These are phyloP conservation scores for Sericinus montela DNA, from an alignment of 2,888 invertebrate species.

Conservation along the genomic window DNA sequence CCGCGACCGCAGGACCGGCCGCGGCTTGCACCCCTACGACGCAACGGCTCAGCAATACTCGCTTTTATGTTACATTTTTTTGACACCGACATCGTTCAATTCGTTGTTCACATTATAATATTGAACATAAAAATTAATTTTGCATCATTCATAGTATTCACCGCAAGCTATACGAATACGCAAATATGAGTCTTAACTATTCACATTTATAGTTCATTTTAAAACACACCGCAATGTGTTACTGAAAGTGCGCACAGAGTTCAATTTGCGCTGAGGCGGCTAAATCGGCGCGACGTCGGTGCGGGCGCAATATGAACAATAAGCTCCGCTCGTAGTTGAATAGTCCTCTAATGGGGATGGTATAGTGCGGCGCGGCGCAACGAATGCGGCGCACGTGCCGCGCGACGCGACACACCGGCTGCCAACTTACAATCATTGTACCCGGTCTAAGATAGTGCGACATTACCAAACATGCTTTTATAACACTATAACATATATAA, in stretches of 20 bases:
- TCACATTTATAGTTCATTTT: neutral
- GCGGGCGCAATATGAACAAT: slow-evolving; percentile 13
- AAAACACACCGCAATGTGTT: neutral
- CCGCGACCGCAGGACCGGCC: slow-evolving; percentile 40
- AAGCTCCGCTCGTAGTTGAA: slow-evolving; percentile 18
- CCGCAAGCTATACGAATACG: neutral
- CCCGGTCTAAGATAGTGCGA: no score
- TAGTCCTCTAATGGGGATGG: slow-evolving; percentile 37
- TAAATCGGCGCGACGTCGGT: neutral
- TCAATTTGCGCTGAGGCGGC: neutral
- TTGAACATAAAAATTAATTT: neutral
- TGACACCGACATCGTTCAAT: no score
- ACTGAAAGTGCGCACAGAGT: neutral
- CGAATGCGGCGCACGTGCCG: slow-evolving; percentile 23
- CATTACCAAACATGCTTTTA: no score
- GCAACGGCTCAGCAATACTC: neutral
- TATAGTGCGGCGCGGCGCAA: slow-evolving; percentile 26
- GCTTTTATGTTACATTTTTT: neutral
- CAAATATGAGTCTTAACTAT: neutral
- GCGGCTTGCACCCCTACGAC: neutral
- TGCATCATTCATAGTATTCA: neutral
- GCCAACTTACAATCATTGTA: no score
- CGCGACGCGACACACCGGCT: slow-evolving; percentile 7
- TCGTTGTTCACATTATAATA: neutral
- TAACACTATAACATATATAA: no score